Conservation (phyloP, 2,888 invertebrate species). For the Epinotia demarniana region DNA sequence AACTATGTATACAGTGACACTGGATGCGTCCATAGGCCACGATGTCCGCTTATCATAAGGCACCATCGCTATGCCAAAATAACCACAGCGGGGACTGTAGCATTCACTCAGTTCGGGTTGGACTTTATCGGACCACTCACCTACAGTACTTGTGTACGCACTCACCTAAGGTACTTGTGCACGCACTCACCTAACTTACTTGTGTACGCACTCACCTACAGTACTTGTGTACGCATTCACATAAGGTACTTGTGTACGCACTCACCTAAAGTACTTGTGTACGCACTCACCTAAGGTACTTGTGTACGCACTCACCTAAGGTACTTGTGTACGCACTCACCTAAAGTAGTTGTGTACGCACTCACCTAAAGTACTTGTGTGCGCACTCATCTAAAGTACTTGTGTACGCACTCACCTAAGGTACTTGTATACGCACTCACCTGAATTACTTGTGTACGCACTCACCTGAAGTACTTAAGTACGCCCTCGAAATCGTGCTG, state of each 20-base stretch:
- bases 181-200: slow-evolving; percentile 88
- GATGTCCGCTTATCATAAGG: too few relatives aligned
- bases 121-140: too few relatives aligned
- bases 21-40: too few relatives aligned
- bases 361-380: slow-evolving; percentile 77
- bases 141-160: too few relatives aligned
- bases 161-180: slow-evolving; percentile 96
- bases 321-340: slow-evolving; percentile 51
- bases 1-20: too few relatives aligned
- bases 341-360: slow-evolving; percentile 99
- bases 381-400: slow-evolving; percentile 92
- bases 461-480: slow-evolving; percentile 96
- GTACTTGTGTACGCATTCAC: slow-evolving; percentile 98
- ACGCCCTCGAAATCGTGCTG: slow-evolving; percentile 98
- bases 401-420: slow-evolving; percentile 93
- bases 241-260: too few relatives aligned
- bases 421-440: too few relatives aligned
- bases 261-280: too few relatives aligned
- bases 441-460: too few relatives aligned
- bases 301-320: slow-evolving; percentile 93
- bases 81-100: background rate
- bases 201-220: slow-evolving; percentile 86
- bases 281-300: slow-evolving; percentile 92
- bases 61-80: too few relatives aligned
- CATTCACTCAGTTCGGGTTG: background rate